Evolutionary conservation across 2,888 invertebrate genomes (phyloP), one percentile per base, ranked within the genome.

Genomic region (Yponomeuta evonymella): DNA sequence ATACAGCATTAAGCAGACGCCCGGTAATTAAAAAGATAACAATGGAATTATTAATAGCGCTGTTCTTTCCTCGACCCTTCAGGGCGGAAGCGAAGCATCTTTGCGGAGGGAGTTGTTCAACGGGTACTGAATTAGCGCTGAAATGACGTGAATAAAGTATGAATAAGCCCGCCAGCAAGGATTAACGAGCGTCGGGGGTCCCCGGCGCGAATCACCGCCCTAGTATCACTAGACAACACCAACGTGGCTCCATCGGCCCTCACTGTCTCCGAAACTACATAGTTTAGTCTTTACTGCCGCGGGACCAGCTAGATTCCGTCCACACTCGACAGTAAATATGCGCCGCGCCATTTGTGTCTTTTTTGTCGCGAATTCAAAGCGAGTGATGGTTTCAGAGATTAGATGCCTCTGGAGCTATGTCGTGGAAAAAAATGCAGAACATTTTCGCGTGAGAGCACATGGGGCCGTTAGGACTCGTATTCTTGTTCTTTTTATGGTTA

Each of bases 131-230:
- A 87, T 88, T 86, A 85, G 81, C 81, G 80, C 79, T 76, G 77
- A 83, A 85, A 87, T 86, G 83, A 82, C 79, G 80, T 86, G 83
- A 86, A 88, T 89, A 87, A 87, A 87, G 85, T 83, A 86, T 85
- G 83, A 85, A 85, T 82, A 84, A 84, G 79, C 84, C 79, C 51
- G 75, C 78, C 79, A 81, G 83, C 81, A 78, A 79, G 83, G 84
- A 86, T 86, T 88, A 88, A 89, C 83, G 85, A 84, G 79, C 81
- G 78, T 78, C 79, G 23, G 51, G 51, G 51, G 51, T 58, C 51
- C 51, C 15, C 51, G 51, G 51, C 15, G 15, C 51, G 15, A 58
- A 30, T 29, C 65, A 65, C 65, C 33, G 65, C 29, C 11, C 30
- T 65, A 65, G 33, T 65, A 65, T 65, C 65, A 65, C 65, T 65